Conservation (phyloP, 2,113 vertebrate genomes). For the Macquaria australasica region DNA sequence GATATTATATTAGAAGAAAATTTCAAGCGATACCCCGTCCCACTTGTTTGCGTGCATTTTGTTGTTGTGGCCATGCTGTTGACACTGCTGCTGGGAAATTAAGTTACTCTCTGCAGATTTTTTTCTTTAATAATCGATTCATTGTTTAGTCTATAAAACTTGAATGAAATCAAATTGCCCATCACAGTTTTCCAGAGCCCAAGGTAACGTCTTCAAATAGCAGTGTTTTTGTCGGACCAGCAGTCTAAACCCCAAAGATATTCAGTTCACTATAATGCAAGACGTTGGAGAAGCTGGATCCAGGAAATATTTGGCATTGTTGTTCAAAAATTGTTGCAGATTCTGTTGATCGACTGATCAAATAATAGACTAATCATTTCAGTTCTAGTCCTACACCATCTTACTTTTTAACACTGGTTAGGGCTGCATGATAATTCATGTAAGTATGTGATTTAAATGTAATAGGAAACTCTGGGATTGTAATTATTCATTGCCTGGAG, state of each 20-base stretch:
- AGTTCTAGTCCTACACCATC: background rate
- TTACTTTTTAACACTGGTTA: constrained; percentile 15
- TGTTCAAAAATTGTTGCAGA: background rate
- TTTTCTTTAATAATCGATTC: background rate
- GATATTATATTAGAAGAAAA: too few relatives aligned
- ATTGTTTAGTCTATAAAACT: background rate
- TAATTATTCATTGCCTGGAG: constrained; percentile 75
- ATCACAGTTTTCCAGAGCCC: background rate
- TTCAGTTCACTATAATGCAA: background rate
- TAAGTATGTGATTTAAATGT: constrained; percentile 65
- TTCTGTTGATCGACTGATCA: constrained; percentile 8
- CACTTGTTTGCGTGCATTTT: background rate
- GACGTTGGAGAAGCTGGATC: background rate
- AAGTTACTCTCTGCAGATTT: background rate
- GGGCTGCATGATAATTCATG: constrained; percentile 34
- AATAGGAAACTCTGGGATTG: constrained; percentile 64
- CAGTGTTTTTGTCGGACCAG: background rate
- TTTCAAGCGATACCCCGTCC: background rate
- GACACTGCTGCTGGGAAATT: background rate
- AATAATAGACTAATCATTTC: constrained; percentile 2
- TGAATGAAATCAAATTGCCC: background rate
- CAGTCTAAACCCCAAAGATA: background rate
- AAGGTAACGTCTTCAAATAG: background rate
- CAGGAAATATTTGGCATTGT: background rate
- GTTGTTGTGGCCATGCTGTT: background rate